Conservation (phyloP, 2,113 vertebrate genomes). For the Prochilodus magdalenae region DNA sequence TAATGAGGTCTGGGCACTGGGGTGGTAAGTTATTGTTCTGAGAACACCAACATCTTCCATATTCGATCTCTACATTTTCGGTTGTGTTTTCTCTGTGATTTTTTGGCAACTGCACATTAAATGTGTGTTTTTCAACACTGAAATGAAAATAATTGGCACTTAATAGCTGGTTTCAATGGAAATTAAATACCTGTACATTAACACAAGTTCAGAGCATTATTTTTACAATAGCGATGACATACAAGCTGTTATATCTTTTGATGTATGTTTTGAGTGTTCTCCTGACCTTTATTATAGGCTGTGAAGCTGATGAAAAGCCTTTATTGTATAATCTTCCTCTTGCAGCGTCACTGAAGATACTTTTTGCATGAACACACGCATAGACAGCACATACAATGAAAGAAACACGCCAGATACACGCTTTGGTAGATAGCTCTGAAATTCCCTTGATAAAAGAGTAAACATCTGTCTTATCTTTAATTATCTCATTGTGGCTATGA, state of each 20-base stretch:
- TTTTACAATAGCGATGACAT: too few species aligned
- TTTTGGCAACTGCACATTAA: too few species aligned
- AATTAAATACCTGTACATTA: too few species aligned
- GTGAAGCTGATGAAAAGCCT: background rate
- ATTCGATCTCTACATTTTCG: too few species aligned
- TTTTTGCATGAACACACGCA: background rate
- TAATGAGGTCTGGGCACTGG: too few species aligned
- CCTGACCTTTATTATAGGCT: background rate
- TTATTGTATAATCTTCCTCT: background rate
- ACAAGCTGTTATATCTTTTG: background rate
- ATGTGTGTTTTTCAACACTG: too few species aligned
- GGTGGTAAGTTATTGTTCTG: too few species aligned
- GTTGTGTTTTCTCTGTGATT: too few species aligned
- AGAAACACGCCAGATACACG: background rate
- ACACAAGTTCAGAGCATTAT: too few species aligned
- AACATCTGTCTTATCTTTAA: constrained; percentile 34
- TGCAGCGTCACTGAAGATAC: background rate
- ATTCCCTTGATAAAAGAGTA: constrained; percentile 41
- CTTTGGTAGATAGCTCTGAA: constrained; percentile 30
- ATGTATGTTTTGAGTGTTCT: background rate
- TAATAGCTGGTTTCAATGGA: too few species aligned
- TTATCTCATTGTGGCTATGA: constrained; percentile 27
- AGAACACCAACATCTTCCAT: too few species aligned
- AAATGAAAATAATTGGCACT: too few species aligned
- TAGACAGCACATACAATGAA: background rate